Percentiles rank a stretch among this genome's conserved stretches.
Evolutionary conservation across 2,113 vertebrate species (phyloP).

Genomic region (Turnix velox): DNA sequence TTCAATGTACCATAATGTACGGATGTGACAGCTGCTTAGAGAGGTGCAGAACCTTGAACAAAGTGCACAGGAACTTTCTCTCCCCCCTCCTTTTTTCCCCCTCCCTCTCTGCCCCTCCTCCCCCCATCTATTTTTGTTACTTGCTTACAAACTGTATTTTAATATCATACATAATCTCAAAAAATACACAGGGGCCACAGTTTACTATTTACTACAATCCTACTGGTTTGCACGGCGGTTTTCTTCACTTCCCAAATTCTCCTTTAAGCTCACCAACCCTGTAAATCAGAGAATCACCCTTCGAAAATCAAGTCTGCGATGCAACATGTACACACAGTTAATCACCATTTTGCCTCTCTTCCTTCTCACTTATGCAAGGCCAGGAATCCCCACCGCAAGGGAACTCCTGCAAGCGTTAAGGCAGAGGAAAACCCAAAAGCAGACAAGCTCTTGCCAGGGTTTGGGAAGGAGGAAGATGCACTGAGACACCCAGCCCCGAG

Average conservation of each 20-base stretch:
- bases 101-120: not conserved
- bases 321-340: fast-evolving
- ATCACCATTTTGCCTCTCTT: not conserved
- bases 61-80: conserved; percentile 72
- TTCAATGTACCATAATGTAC: conserved; percentile 83
- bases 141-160: conserved; percentile 30
- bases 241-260: not conserved
- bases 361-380: not conserved
- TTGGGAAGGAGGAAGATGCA: not conserved
- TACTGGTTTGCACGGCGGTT: not conserved
- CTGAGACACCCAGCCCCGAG: not conserved
- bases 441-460: not conserved
- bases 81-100: not conserved
- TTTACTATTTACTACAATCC: not conserved
- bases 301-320: not conserved
- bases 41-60: conserved; percentile 77
- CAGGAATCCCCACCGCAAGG: not conserved
- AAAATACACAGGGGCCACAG: not conserved
- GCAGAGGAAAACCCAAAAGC: not conserved
- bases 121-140: conserved; percentile 15
- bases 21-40: conserved; percentile 83
- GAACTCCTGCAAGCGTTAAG: not conserved
- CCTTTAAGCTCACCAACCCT: not conserved
- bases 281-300: not conserved
- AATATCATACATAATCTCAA: not conserved